Conservation (phyloP, 2,113 vertebrate species). For the Cyprinodon variegatus region DNA sequence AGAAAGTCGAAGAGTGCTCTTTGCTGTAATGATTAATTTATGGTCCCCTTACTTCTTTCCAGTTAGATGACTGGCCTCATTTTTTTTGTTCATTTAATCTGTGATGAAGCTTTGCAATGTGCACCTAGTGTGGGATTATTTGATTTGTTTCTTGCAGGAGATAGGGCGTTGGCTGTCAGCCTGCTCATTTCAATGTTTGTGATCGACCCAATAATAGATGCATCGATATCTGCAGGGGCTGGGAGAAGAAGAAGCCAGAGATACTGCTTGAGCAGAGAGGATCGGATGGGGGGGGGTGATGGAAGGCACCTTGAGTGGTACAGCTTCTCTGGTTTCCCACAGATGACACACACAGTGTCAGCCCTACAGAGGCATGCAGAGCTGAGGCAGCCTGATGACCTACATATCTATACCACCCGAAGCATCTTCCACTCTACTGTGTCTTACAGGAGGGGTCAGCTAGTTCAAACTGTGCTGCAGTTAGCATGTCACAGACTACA, state of each 20-base stretch:
- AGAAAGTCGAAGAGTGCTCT: slow-evolving; percentile 56
- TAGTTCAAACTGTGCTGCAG: slow-evolving; percentile 1
- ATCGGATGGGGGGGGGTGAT: slow-evolving; percentile 26
- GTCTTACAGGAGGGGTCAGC: slow-evolving; percentile 20
- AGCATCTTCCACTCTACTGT: not conserved
- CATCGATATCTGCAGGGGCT: slow-evolving; percentile 71
- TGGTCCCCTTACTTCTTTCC: slow-evolving; percentile 46
- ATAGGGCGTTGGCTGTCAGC: slow-evolving; percentile 50
- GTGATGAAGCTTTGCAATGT: slow-evolving; percentile 44
- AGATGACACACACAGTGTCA: slow-evolving; percentile 38
- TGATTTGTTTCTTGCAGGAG: slow-evolving; percentile 24
- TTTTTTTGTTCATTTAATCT: slow-evolving; percentile 44
- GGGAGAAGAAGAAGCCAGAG: slow-evolving; percentile 40
- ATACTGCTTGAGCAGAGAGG: slow-evolving; percentile 14
- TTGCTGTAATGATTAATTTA: slow-evolving; percentile 73
- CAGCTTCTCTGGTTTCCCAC: slow-evolving; percentile 39
- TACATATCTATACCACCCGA: slow-evolving; percentile 32
- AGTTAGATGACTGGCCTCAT: slow-evolving; percentile 53
- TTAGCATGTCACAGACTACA: not conserved
- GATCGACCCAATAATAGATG: slow-evolving; percentile 76
- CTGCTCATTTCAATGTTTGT: slow-evolving; percentile 56
- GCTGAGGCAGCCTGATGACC: slow-evolving; percentile 47
- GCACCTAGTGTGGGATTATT: slow-evolving; percentile 27
- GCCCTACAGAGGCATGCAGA: slow-evolving; percentile 12
- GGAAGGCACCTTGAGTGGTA: slow-evolving; percentile 62